Evolutionary conservation across 53 echinoderm and acorn worm species (phyloP).

Genomic region (Holothuria scabra): DNA sequence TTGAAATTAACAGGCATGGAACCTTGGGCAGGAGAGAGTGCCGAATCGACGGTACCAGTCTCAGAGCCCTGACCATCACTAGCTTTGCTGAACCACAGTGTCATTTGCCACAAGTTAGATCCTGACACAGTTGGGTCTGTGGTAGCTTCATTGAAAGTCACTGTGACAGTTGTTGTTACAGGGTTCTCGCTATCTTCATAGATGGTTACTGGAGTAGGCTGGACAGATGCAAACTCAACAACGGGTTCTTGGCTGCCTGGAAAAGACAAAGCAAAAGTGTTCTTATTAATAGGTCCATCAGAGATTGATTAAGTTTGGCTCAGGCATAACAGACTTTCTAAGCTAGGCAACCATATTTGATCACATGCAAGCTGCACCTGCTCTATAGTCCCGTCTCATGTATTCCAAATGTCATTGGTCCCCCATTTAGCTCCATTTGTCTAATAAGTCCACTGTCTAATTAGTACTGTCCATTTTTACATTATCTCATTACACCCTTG

Average conservation of each 20-base stretch:
- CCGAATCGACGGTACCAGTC: neutral
- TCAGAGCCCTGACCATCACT: slow-evolving; percentile 14
- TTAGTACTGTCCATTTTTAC: too few relatives aligned
- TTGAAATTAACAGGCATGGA: slow-evolving; percentile 3
- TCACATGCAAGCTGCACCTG: too few relatives aligned
- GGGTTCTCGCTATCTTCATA: slow-evolving; percentile 30
- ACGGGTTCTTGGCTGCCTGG: slow-evolving; percentile 13
- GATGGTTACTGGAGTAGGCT: neutral
- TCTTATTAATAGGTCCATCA: too few relatives aligned
- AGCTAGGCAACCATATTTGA: too few relatives aligned
- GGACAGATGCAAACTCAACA: slow-evolving; percentile 23
- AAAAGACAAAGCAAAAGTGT: neutral
- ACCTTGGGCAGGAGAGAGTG: neutral
- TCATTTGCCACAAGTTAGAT: slow-evolving; percentile 37
- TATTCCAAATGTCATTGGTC: too few relatives aligned
- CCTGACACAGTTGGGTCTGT: slow-evolving; percentile 24
- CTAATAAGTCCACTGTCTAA: too few relatives aligned
- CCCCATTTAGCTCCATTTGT: too few relatives aligned
- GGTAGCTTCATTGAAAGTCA: slow-evolving; percentile 24
- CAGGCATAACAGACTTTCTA: too few relatives aligned
- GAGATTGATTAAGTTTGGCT: too few relatives aligned
- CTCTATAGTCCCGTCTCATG: too few relatives aligned
- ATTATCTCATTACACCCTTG: too few relatives aligned
- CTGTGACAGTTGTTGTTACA: slow-evolving; percentile 29
- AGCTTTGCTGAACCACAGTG: slow-evolving; percentile 43